Evolutionary conservation across 1,140 invertebrate species (phyloP).

Genomic region (Drosophila novamexicana): DNA sequence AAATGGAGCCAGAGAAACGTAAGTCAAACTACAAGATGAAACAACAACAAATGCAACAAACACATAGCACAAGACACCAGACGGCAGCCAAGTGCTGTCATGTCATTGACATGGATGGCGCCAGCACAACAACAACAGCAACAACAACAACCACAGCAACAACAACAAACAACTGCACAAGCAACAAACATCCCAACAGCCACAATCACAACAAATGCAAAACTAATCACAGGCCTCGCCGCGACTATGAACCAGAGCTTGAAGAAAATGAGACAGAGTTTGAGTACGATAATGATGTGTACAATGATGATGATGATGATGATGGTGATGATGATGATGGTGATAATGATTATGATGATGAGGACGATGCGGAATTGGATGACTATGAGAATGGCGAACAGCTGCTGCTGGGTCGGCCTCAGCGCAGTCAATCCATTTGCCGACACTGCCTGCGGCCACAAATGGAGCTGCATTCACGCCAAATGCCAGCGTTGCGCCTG

Average conservation of each 20-base stretch:
- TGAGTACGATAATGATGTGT: not conserved
- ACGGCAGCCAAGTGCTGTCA: slow-evolving; percentile 51
- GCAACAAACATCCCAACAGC: slow-evolving; percentile 6
- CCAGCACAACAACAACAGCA: slow-evolving; percentile 47
- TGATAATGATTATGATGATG: slow-evolving; percentile 6
- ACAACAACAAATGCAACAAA: slow-evolving; percentile 47
- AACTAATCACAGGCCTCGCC: slow-evolving; percentile 22
- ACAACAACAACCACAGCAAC: slow-evolving; percentile 40
- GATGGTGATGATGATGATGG: slow-evolving; percentile 5
- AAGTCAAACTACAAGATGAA: slow-evolving; percentile 72
- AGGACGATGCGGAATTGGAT: slow-evolving; percentile 15
- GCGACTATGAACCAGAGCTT: not conserved
- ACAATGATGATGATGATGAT: slow-evolving; percentile 5
- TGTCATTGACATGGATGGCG: slow-evolving; percentile 69
- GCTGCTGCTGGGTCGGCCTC: not conserved
- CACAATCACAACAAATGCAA: slow-evolving; percentile 34
- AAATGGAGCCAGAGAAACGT: slow-evolving; percentile 57
- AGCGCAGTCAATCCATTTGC: slow-evolving; percentile 41
- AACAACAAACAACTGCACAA: slow-evolving; percentile 39
- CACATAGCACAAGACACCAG: slow-evolving; percentile 60
- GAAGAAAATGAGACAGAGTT: not conserved
- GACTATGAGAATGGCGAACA: slow-evolving; percentile 11
- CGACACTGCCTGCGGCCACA: slow-evolving; percentile 74
- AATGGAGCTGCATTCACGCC: slow-evolving; percentile 48
- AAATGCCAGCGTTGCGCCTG: slow-evolving; percentile 29